phyloP scores from a whole-genome alignment of 1,140 invertebrate genomes.

The Drosophila trapezifrons region DNA sequence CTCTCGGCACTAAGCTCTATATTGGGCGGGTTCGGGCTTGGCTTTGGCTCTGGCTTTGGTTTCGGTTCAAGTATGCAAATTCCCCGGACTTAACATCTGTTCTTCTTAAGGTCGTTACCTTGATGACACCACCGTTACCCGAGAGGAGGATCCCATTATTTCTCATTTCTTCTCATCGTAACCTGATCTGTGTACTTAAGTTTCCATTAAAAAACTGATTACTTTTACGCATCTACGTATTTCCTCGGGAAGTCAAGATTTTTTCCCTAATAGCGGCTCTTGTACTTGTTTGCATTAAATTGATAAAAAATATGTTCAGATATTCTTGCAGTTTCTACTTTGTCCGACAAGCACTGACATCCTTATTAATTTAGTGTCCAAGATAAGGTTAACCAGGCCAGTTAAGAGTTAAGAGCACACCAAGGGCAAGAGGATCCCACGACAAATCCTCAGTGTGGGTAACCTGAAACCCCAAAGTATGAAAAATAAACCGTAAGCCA shows the following conservation, averaged over 20 bases:
- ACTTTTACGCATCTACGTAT: constrained; percentile 23
- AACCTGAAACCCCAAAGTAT: constrained; percentile 7
- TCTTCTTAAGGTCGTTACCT: constrained; percentile 46
- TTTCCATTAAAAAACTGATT: constrained; percentile 48
- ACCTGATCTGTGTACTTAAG: constrained; percentile 45
- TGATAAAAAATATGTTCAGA: constrained; percentile 10
- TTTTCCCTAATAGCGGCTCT: constrained; percentile 13
- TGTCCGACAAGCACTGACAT: constrained; percentile 13
- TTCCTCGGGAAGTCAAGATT: constrained; percentile 37
- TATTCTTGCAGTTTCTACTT: background rate
- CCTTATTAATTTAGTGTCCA: constrained; percentile 9
- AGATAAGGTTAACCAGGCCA: background rate
- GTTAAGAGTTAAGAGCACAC: background rate
- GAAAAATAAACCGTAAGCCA: constrained; percentile 5
- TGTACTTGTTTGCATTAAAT: constrained; percentile 18
- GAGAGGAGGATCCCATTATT: constrained; percentile 34
- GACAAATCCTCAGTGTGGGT: constrained; percentile 2
- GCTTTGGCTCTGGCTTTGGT: constrained; percentile 3
- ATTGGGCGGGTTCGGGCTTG: constrained; percentile 27
- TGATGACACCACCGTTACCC: constrained; percentile 40
- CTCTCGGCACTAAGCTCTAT: constrained; percentile 25
- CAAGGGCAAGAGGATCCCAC: constrained; percentile 12
- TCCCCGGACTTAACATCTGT: constrained; percentile 33
- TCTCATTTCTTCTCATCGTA: constrained; percentile 33
- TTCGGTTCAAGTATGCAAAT: constrained; percentile 43